phyloP scores from a whole-genome alignment of 2,113 vertebrate species.

The Alosa alosa region DNA sequence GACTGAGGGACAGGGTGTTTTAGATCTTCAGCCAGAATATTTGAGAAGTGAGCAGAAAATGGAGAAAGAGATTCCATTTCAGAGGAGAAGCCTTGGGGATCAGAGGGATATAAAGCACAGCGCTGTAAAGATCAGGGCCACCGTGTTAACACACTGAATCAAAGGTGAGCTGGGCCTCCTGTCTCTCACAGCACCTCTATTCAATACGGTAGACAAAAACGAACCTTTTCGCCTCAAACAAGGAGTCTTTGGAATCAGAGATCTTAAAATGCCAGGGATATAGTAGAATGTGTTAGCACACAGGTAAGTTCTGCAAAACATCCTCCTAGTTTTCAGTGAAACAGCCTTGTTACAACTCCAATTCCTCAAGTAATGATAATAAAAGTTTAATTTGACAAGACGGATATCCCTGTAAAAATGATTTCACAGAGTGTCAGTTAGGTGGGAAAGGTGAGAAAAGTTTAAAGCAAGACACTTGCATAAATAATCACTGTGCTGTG shows the following conservation, averaged over 20 bases:
- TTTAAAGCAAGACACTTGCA: not conserved
- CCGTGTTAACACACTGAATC: conserved; percentile 12
- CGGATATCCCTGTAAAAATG: not conserved
- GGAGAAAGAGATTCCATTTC: not conserved
- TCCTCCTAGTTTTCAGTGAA: not conserved
- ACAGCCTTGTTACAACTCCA: not conserved
- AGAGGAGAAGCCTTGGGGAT: not conserved
- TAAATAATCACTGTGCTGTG: not conserved
- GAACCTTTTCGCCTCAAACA: not conserved
- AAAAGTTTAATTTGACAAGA: not conserved
- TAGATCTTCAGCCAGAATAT: conserved; percentile 4
- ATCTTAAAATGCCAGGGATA: not conserved
- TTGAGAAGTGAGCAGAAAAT: conserved; percentile 1
- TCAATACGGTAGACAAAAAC: not conserved
- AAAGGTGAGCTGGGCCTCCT: conserved; percentile 3
- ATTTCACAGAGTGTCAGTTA: not conserved
- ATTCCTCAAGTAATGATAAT: not conserved
- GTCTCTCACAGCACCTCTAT: not conserved
- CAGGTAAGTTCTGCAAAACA: not conserved
- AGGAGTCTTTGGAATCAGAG: not conserved
- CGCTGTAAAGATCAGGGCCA: conserved; percentile 10
- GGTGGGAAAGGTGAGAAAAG: not conserved
- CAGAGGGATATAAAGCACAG: conserved; percentile 14
- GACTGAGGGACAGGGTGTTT: not conserved
- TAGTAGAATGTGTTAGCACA: not conserved